Base-by-base conservation (phyloP, 2,797 vertebrate species). In the Muscicapa striata region DNA sequence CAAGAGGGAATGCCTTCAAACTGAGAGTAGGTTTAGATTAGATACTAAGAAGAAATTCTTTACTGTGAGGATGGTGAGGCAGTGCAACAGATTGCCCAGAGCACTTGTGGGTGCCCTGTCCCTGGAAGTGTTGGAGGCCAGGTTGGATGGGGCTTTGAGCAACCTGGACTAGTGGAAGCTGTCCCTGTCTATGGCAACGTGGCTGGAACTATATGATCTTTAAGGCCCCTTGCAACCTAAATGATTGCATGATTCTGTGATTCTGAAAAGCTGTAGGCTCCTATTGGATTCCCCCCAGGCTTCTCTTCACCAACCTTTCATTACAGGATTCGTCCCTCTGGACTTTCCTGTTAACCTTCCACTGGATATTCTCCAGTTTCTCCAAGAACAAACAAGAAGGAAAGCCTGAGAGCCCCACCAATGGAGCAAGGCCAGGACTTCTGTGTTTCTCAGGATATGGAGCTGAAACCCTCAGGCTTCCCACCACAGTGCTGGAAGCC, bases 81-180 rank as follows among this genome's bases (percentile, higher is more conserved):
- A 40, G 8, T 22, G 15, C 11, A 40, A 21, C 12, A 70, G 20
- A 17, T 45, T 45, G 10, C 20, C 23, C 8, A 16, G 51, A 70
- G 17, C 3, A 8, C 14, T 10, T 48, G 17, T 57, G 11, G 63
- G 22, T 76, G 16, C 5, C n/a, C 5, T 0, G 0, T 26, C 24
- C 29, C 10, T 52, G n/a, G 9, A 58, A 58, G 14, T 6, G 8
- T 40, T 76, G 29, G 51, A 64, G 38, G n/a, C 16, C 15, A 34
- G 15, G 5, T 16, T 58, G 18, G 12, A 30, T 3, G 15, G 6
- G 38, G 14, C 17, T 78, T 62, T 13, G 18, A 55, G 66, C 22
- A 55, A 22, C 10, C 14, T 76, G 40, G 19, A 38, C 11, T 29
- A 29, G 10, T 57, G 16, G n/a, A 89, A 49, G 32, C 1, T 55